phyloP scores from a whole-genome alignment of 2,888 invertebrate genomes.

The Troides oblongomaculatus region DNA sequence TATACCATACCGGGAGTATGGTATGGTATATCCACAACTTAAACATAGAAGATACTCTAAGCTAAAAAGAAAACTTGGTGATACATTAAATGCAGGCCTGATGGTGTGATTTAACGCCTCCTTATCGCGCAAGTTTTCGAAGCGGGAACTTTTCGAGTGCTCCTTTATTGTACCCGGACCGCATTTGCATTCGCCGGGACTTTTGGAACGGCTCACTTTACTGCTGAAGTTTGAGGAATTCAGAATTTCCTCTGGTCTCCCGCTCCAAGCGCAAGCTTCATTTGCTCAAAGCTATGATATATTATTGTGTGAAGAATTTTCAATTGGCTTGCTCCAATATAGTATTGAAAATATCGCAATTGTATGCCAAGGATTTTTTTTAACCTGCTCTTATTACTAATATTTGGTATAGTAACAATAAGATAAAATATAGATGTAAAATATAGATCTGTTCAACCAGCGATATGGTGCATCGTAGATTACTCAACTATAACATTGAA shows the following conservation, averaged over 20 bases:
- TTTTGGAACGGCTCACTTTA: slow-evolving; percentile 13
- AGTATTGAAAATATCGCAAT: too few relatives aligned
- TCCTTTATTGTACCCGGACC: slow-evolving; percentile 26
- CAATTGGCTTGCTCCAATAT: too few relatives aligned
- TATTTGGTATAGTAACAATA: too few relatives aligned
- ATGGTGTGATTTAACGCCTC: slow-evolving; percentile 6
- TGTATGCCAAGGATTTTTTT: too few relatives aligned
- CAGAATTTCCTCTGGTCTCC: neutral
- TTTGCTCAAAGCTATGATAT: slow-evolving; percentile 1
- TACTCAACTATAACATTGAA: too few relatives aligned
- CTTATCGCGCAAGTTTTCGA: slow-evolving; percentile 19
- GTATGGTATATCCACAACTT: neutral
- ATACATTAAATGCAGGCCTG: slow-evolving; percentile 3
- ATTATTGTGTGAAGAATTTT: slow-evolving; percentile 5
- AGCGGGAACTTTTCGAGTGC: slow-evolving; percentile 23
- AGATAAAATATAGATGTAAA: too few relatives aligned
- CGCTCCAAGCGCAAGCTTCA: neutral
- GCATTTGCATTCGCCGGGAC: slow-evolving; percentile 26
- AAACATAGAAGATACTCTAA: neutral
- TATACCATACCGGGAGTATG: neutral
- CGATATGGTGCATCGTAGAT: too few relatives aligned
- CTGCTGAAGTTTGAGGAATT: slow-evolving; percentile 13
- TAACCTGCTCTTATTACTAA: too few relatives aligned
- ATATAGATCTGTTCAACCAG: too few relatives aligned
- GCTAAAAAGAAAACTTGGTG: slow-evolving; percentile 1